A percentile compares a stretch with the other conserved stretches of the same genome.
Conservation (phyloP, 2,888 invertebrate genomes). For the Netelia melanura region DNA sequence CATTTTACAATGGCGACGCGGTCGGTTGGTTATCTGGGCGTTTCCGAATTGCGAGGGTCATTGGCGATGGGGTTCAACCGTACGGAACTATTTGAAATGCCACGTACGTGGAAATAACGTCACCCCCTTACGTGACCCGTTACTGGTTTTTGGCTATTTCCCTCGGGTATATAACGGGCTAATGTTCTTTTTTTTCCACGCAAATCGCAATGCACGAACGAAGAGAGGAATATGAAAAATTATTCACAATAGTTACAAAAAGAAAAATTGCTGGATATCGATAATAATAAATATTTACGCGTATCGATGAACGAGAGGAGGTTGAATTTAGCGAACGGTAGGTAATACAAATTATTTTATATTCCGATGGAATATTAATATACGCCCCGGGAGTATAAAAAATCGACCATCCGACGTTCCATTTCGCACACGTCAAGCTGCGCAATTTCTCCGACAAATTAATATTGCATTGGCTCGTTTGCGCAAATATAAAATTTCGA, state of each 20-base stretch:
- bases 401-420: slow-evolving; percentile 5
- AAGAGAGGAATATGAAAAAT: neutral
- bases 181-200: neutral
- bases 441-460: slow-evolving; percentile 40
- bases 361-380: neutral
- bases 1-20: neutral
- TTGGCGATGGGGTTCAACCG: slow-evolving; percentile 16
- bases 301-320: neutral
- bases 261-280: neutral
- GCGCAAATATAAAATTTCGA: neutral
- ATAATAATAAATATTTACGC: slow-evolving; percentile 5
- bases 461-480: slow-evolving; percentile 17
- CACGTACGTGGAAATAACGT: neutral
- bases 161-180: slow-evolving; percentile 10
- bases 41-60: neutral
- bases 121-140: neutral
- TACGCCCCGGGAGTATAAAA: neutral
- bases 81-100: slow-evolving; percentile 25
- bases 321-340: slow-evolving; percentile 5
- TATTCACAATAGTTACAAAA: neutral
- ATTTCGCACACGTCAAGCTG: slow-evolving; percentile 4
- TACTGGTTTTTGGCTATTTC: neutral
- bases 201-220: neutral
- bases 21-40: neutral
- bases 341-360: slow-evolving; percentile 10